Percentiles rank a stretch among this genome's conserved stretches.
Evolutionary conservation across 2,888 invertebrate genomes (phyloP).

Genomic region (Lasioglossum calceatum): DNA sequence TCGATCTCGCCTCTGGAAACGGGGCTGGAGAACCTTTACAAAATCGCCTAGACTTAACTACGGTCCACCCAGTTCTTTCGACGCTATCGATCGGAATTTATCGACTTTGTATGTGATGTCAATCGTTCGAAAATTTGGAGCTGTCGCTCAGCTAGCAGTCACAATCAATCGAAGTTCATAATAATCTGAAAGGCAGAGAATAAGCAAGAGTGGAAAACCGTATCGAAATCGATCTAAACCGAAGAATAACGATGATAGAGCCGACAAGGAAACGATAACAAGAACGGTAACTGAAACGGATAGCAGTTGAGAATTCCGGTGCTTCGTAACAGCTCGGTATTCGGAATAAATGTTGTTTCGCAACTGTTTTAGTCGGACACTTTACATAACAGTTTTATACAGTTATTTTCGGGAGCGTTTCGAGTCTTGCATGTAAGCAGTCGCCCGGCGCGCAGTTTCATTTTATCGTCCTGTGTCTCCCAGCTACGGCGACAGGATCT

Average conservation of each 20-base stretch:
- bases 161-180: not conserved
- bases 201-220: not conserved
- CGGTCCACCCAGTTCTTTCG: too few relatives aligned
- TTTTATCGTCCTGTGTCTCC: not conserved
- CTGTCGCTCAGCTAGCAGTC: not conserved
- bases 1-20: not conserved
- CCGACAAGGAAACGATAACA: not conserved
- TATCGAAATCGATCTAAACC: not conserved
- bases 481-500: conserved; percentile 4
- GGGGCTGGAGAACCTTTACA: not conserved
- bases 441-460: not conserved
- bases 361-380: not conserved
- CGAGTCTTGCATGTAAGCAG: not conserved
- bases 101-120: not conserved
- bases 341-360: not conserved
- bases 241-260: not conserved
- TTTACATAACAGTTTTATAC: not conserved
- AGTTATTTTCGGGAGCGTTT: not conserved
- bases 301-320: not conserved
- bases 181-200: not conserved
- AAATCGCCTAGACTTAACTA: too few relatives aligned
- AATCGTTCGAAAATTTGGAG: too few relatives aligned
- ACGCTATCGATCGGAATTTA: not conserved
- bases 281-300: not conserved
- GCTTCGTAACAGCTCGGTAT: not conserved